Evolutionary conservation across 1,140 invertebrate genomes (phyloP).

Genomic region (Hestina assimilis): DNA sequence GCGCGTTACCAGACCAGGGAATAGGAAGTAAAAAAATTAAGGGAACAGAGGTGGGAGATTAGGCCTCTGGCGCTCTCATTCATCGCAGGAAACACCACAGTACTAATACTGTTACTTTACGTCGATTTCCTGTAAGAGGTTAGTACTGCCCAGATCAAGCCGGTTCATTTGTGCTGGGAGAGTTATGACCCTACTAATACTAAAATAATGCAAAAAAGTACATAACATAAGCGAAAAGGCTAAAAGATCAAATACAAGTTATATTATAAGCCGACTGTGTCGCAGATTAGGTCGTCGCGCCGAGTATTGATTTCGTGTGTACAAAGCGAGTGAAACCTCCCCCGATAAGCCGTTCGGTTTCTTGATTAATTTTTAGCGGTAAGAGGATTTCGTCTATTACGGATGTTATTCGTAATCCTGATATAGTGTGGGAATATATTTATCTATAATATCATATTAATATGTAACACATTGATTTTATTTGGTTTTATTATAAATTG

Average conservation of each 20-base stretch:
- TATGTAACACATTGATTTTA: no score
- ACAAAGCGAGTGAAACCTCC: constrained; percentile 32
- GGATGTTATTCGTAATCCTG: constrained; percentile 36
- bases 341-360: constrained; percentile 38
- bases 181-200: no score
- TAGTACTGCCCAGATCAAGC: no score
- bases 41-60: no score
- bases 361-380: constrained; percentile 66
- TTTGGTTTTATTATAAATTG: no score
- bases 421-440: constrained; percentile 22
- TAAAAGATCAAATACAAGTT: constrained; percentile 6
- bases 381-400: constrained; percentile 59
- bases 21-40: no score
- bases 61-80: no score
- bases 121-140: no score
- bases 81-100: no score
- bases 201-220: not conserved
- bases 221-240: not conserved
- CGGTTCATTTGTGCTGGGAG: no score
- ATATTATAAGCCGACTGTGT: not conserved
- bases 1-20: no score
- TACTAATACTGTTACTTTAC: no score
- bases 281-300: constrained; percentile 6
- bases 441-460: not conserved
- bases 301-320: constrained; percentile 37